Conservation (phyloP, 2,888 invertebrate genomes). For the Eucriotettix oculatus region DNA sequence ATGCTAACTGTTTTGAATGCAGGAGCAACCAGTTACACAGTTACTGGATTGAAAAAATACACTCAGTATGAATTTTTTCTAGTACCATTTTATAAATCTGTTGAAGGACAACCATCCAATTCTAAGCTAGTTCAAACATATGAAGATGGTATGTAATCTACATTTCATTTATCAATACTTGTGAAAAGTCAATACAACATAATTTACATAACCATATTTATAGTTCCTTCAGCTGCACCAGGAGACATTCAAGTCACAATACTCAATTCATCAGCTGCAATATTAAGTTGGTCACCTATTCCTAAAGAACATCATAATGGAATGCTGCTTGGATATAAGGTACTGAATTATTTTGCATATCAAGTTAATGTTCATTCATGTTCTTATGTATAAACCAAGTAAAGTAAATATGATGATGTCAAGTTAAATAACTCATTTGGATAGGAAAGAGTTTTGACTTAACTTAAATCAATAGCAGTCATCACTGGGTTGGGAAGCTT, state of each 20-base stretch:
- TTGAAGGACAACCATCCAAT: conserved; percentile 87
- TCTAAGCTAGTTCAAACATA: conserved; percentile 68
- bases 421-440: too few species aligned
- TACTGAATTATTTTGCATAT: conserved; percentile 20
- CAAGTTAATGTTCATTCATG: too few species aligned
- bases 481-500: too few species aligned
- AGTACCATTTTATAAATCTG: conserved; percentile 72
- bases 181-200: too few species aligned
- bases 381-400: too few species aligned
- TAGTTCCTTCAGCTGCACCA: conserved; percentile 62
- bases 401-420: too few species aligned
- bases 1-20: conserved; percentile 54
- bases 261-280: conserved; percentile 63
- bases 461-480: too few species aligned
- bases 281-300: conserved; percentile 73
- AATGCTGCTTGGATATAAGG: conserved; percentile 73
- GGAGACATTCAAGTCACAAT: conserved; percentile 63
- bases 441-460: too few species aligned
- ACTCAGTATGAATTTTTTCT: conserved; percentile 86
- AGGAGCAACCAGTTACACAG: conserved; percentile 52
- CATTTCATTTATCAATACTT: conserved; percentile 10
- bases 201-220: conserved; percentile 16
- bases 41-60: conserved; percentile 65
- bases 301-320: conserved; percentile 61
- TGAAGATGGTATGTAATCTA: conserved; percentile 47